A percentile compares a stretch with the other conserved stretches of the same genome.
These are phyloP conservation scores for Unio delphinus DNA, from an alignment of 2,888 invertebrate genomes.

Conservation along the genomic window DNA sequence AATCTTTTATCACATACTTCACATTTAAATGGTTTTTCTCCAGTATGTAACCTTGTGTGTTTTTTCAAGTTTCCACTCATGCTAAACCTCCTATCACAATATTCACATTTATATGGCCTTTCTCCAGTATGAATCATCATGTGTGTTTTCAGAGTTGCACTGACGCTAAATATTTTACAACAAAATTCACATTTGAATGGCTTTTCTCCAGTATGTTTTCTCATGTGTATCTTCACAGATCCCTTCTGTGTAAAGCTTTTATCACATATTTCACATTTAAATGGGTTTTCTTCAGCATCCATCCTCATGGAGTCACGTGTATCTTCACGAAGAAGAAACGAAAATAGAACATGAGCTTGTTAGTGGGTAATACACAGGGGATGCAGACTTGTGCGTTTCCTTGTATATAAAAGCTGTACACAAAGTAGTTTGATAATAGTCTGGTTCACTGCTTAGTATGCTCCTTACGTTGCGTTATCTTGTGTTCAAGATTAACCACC, in stretches of 20 bases:
- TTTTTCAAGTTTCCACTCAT: background rate
- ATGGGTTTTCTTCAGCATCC: background rate
- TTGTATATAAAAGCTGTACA: too few species aligned
- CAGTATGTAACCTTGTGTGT: background rate
- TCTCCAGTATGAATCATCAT: background rate
- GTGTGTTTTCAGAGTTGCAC: background rate
- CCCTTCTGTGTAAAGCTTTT: background rate
- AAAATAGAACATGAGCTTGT: too few species aligned
- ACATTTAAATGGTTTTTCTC: conserved; percentile 1
- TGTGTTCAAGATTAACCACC: too few species aligned
- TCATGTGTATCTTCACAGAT: background rate
- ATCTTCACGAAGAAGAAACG: too few species aligned
- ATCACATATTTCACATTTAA: conserved; percentile 1
- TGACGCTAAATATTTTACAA: background rate
- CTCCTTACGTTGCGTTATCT: too few species aligned
- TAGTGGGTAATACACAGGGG: too few species aligned
- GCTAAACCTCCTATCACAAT: background rate
- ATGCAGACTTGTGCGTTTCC: too few species aligned
- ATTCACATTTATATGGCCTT: background rate
- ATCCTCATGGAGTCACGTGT: too few species aligned
- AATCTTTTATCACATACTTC: background rate
- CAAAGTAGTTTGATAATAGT: too few species aligned
- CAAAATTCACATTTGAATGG: background rate
- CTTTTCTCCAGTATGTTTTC: background rate
- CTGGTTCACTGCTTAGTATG: too few species aligned